Evolutionary conservation across 2,113 vertebrate species (phyloP), one percentile per base, ranked within the genome.

Genomic region (Xenotilapia caudafasciata): DNA sequence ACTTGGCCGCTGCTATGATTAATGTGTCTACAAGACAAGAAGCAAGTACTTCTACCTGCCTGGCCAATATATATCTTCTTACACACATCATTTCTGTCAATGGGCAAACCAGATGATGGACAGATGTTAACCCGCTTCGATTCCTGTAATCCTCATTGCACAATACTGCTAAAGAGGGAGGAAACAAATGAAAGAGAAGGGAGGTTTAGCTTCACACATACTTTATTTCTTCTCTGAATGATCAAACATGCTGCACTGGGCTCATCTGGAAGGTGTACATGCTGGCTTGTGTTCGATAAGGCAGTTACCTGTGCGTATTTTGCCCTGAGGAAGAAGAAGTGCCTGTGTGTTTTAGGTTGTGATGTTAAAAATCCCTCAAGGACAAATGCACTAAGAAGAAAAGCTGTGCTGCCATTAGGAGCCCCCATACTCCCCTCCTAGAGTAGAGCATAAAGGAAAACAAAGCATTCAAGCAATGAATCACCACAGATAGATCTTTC

Each of bases 21-120:
- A 96, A 96, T 96, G 95, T 90, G 92, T 90, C 84, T 89, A 96
- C 95, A 95, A 95, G 95, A 95, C 90, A 88, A 95, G 92, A 93
- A 93, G 93, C 94, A 81, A 90, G 90, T 94, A 88, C 89, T 92
- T 93, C 87, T 89, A 90, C 90, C 93, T 91, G 88, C 90, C 79
- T 38, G 88, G 85, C 90, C 92, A 92, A 92, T 91, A 92, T 90
- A 94, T 94, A 93, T 96, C 93, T 93, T 83, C 88, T 90, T 62
- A 89, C 92, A 90, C 88, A 81, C 90, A 90, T 89, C 89, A 87
- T 89, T 86, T 88, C 81, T 88, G 90, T 95, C 92, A 88, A 62
- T 81, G 82, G 90, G 92, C 84, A 90, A 83, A 92, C 83, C 91
- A 80, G 80, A 93, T 94, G 93, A 96, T 89, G 85, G 91, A 92